Conservation (phyloP, 2,797 vertebrate genomes). For the Myotis planiceps region DNA sequence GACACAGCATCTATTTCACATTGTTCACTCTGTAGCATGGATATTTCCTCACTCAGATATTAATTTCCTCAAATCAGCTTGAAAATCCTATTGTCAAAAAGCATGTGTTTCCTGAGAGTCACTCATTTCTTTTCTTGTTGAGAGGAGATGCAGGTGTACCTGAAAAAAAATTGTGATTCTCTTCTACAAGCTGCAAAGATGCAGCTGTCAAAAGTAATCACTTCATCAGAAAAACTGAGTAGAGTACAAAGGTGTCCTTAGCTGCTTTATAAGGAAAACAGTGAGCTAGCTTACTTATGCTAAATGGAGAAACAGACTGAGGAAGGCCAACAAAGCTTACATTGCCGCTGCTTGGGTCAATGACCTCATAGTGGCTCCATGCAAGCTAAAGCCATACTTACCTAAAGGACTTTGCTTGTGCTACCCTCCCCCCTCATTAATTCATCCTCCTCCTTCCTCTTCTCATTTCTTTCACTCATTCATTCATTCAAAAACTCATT, state of each 20-base stretch:
- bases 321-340: background rate
- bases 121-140: background rate
- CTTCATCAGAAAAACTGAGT: background rate
- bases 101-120: background rate
- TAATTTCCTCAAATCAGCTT: constrained; percentile 9
- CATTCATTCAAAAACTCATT: background rate
- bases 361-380: background rate
- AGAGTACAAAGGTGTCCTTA: background rate
- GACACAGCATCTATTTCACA: background rate
- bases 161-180: background rate
- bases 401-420: background rate
- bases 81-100: constrained; percentile 12
- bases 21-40: background rate
- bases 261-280: background rate
- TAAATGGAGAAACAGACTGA: background rate
- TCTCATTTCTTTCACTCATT: background rate
- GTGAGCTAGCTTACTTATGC: background rate
- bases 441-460: background rate
- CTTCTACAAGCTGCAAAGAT: background rate
- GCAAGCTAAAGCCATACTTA: background rate
- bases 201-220: background rate
- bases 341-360: background rate
- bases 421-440: background rate
- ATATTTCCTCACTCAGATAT: background rate
- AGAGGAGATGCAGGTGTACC: background rate